Conservation (phyloP, 2,113 vertebrate genomes). For the Tylochromis polylepis region DNA sequence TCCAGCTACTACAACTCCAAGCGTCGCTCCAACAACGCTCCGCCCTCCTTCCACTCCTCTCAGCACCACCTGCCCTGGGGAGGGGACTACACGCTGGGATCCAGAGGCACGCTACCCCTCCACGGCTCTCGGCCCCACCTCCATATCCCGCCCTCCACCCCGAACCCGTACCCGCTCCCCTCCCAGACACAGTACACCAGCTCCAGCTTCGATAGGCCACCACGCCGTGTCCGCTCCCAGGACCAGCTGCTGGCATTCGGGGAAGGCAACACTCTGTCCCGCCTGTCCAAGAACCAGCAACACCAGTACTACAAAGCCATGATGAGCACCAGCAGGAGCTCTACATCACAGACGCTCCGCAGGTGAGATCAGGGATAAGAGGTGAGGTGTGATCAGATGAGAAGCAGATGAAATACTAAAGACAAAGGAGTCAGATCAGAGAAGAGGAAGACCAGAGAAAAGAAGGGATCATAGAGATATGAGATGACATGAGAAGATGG, state of each 20-base stretch:
- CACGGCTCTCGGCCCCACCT: constrained; percentile 73
- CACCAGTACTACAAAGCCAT: constrained; percentile 76
- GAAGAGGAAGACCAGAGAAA: not conserved
- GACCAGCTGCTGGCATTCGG: constrained; percentile 78
- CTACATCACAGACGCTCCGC: constrained; percentile 64
- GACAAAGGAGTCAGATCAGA: not conserved
- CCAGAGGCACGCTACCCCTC: constrained; percentile 81
- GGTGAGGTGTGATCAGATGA: not conserved
- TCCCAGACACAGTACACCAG: constrained; percentile 53
- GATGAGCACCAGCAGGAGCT: constrained; percentile 68
- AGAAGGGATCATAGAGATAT: not conserved
- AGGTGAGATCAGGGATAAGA: constrained; percentile 34
- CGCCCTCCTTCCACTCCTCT: constrained; percentile 75
- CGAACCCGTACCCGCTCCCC: constrained; percentile 76
- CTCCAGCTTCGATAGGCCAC: constrained; percentile 59
- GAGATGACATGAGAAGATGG: not conserved
- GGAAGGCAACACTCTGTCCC: constrained; percentile 72
- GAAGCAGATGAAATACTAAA: not conserved
- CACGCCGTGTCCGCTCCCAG: constrained; percentile 82
- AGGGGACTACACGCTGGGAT: constrained; percentile 68
- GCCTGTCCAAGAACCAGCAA: constrained; percentile 76
- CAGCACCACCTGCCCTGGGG: constrained; percentile 75
- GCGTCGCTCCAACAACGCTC: constrained; percentile 70
- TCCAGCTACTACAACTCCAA: constrained; percentile 81
- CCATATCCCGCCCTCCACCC: constrained; percentile 71